These are phyloP conservation scores for Scomber japonicus DNA, from an alignment of 2,113 vertebrate species.

Conservation along the genomic window DNA sequence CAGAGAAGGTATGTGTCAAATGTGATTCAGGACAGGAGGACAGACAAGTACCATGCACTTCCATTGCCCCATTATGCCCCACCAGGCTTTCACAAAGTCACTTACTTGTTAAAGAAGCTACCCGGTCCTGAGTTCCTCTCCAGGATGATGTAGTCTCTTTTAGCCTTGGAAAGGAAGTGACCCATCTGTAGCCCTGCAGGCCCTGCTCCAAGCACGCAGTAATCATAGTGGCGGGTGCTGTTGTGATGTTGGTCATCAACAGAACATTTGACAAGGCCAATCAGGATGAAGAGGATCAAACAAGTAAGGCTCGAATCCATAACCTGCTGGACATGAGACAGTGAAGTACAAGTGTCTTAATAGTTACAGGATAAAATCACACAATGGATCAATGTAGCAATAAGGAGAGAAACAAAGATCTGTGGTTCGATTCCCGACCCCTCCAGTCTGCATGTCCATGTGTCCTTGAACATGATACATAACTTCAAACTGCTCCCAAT, in stretches of 20 bases:
- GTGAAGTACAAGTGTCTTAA: background rate
- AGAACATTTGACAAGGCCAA: slow-evolving; percentile 51
- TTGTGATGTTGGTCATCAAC: slow-evolving; percentile 36
- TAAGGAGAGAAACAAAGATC: background rate
- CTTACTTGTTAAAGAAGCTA: slow-evolving; percentile 92
- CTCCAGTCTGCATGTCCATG: no score
- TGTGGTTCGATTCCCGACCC: no score
- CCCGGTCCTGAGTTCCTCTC: slow-evolving; percentile 90
- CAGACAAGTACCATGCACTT: background rate
- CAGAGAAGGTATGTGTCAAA: background rate
- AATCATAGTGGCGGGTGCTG: slow-evolving; percentile 83
- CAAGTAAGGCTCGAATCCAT: slow-evolving; percentile 72
- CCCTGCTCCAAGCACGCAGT: slow-evolving; percentile 94
- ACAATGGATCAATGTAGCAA: background rate
- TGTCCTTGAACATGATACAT: no score
- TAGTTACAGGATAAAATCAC: background rate
- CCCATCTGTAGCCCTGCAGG: slow-evolving; percentile 94
- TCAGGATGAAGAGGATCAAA: slow-evolving; percentile 62
- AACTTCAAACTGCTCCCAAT: no score
- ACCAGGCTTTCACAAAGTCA: background rate
- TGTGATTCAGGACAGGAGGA: background rate
- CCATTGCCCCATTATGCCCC: no score
- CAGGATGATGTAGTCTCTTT: slow-evolving; percentile 90
- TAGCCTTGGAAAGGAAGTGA: slow-evolving; percentile 89
- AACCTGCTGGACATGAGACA: slow-evolving; percentile 52